Conservation (phyloP, 1,140 invertebrate genomes). For the Callitettix versicolor region DNA sequence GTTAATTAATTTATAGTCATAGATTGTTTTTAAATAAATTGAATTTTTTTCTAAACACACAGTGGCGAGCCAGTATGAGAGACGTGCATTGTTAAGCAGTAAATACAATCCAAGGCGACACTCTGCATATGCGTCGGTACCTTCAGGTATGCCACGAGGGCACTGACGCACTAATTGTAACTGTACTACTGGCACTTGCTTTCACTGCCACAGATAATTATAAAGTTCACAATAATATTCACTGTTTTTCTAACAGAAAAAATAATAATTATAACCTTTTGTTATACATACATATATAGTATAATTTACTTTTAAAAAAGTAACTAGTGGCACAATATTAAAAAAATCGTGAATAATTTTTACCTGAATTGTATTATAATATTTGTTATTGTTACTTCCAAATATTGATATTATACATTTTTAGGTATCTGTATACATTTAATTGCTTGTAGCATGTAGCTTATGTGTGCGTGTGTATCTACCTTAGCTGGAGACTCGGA, state of each 20-base stretch:
- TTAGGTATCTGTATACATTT: background rate
- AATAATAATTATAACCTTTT: too few species aligned
- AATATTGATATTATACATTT: background rate
- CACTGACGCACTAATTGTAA: too few species aligned
- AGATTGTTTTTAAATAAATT: too few species aligned
- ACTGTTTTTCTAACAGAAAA: too few species aligned
- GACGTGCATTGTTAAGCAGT: conserved; percentile 23
- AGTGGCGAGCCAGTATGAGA: conserved; percentile 25
- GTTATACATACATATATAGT: too few species aligned
- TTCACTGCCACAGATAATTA: too few species aligned
- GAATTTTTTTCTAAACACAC: conserved; percentile 1
- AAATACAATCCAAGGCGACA: conserved; percentile 26
- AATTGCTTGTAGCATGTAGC: background rate
- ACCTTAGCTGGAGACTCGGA: background rate
- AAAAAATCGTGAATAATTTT: background rate
- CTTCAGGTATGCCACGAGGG: conserved; percentile 20
- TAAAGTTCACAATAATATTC: too few species aligned
- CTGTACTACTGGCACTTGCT: too few species aligned
- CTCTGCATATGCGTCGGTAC: conserved; percentile 25
- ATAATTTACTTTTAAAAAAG: too few species aligned
- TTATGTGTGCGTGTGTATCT: background rate
- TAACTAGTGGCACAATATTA: too few species aligned
- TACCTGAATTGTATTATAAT: background rate
- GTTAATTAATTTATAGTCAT: too few species aligned
- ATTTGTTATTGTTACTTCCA: background rate